These are phyloP conservation scores for Tetramorium simillimum DNA, from an alignment of 1,140 invertebrate species.

Conservation along the genomic window DNA sequence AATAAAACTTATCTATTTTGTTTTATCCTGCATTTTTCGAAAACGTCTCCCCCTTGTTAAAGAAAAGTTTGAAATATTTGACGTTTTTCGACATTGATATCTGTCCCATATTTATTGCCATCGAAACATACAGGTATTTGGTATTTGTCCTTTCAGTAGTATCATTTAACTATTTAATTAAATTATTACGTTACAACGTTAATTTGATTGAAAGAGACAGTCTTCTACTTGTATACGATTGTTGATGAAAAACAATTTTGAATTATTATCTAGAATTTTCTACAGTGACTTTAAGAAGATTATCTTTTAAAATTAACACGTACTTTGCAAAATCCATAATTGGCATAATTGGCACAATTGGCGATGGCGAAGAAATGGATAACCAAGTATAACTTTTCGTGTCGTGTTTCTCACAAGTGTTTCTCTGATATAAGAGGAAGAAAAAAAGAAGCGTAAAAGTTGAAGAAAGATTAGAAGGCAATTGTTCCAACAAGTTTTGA, in stretches of 20 bases:
- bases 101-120: neutral
- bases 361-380: constrained; percentile 7
- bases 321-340: neutral
- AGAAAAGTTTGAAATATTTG: neutral
- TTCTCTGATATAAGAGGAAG: constrained; percentile 47
- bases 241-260: neutral
- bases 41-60: neutral
- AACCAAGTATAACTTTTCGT: constrained; percentile 57
- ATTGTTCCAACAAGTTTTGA: constrained; percentile 73
- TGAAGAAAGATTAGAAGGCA: constrained; percentile 66
- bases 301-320: neutral
- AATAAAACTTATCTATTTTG: neutral
- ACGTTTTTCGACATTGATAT: neutral
- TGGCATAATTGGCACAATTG: no score
- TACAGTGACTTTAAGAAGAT: neutral
- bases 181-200: neutral
- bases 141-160: no score
- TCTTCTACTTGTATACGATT: neutral
- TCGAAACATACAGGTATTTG: no score
- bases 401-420: constrained; percentile 41
- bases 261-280: neutral
- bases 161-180: no score
- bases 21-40: neutral
- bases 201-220: neutral
- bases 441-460: constrained; percentile 42